Evolutionary conservation across 2,888 invertebrate species (phyloP).

Genomic region (Callyntrura sp.): DNA sequence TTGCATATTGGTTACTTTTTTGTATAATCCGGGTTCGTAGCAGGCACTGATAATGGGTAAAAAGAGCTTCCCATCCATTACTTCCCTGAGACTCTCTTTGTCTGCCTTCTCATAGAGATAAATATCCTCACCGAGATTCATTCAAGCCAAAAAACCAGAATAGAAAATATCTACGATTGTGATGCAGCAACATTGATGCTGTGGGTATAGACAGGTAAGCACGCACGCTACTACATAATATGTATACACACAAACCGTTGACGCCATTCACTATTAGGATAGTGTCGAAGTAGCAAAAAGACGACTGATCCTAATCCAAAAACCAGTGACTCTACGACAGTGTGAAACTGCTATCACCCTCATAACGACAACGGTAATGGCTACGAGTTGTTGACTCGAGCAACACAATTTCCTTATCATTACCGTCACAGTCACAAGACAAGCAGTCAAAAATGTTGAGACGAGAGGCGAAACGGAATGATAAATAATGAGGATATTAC

Average conservation of each 20-base stretch:
- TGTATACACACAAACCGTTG: constrained; percentile 12
- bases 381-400: constrained; percentile 42
- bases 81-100: background rate
- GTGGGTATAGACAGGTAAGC: background rate
- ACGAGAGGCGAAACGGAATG: background rate
- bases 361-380: constrained; percentile 33
- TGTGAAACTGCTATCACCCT: background rate
- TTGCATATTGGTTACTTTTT: background rate
- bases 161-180: constrained; percentile 31
- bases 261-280: constrained; percentile 5
- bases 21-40: background rate
- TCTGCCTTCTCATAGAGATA: constrained; percentile 31
- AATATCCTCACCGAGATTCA: constrained; percentile 49
- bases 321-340: background rate
- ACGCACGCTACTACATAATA: too few species aligned
- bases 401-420: constrained; percentile 41
- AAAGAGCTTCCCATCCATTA: constrained; percentile 54
- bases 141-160: constrained; percentile 61
- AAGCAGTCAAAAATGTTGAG: background rate
- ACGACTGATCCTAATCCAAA: background rate
- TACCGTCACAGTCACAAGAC: background rate
- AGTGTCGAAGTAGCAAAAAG: background rate
- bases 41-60: background rate
- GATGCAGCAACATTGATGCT: too few species aligned
- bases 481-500: constrained; percentile 33